These are phyloP conservation scores for Criorhina ranunculi DNA, from an alignment of 2,888 invertebrate species.

Conservation along the genomic window DNA sequence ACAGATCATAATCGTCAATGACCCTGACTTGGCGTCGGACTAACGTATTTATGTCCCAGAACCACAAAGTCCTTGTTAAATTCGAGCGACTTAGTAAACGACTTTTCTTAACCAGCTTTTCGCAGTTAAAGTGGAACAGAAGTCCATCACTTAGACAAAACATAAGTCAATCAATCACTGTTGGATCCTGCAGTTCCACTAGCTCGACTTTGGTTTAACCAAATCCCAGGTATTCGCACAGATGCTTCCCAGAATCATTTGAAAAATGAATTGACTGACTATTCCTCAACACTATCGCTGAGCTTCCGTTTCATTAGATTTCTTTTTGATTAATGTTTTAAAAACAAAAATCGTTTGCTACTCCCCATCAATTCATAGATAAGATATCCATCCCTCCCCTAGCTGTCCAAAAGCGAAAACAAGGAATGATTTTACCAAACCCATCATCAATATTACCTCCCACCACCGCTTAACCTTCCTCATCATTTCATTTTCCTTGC, in stretches of 20 bases:
- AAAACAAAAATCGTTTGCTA: not conserved
- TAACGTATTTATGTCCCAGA: too few species aligned
- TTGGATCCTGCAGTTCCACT: too few species aligned
- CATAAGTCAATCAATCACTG: too few species aligned
- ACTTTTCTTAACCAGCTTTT: too few species aligned
- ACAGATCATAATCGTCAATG: too few species aligned
- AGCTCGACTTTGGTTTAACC: too few species aligned
- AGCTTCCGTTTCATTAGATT: conserved; percentile 28
- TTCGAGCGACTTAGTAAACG: too few species aligned
- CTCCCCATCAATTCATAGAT: conserved; percentile 56
- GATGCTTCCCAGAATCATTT: not conserved
- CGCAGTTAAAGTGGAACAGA: too few species aligned
- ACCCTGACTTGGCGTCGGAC: too few species aligned
- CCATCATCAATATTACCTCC: conserved; percentile 54
- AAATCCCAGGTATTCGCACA: too few species aligned
- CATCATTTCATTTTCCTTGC: conserved; percentile 33
- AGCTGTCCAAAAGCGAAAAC: conserved; percentile 6
- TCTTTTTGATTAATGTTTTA: conserved; percentile 50
- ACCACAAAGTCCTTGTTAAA: too few species aligned
- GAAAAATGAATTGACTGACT: conserved; percentile 27
- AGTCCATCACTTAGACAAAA: too few species aligned
- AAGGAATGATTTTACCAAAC: conserved; percentile 35
- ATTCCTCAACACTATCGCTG: conserved; percentile 16
- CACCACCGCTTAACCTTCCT: conserved; percentile 8
- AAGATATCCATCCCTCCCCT: conserved; percentile 18